Percentiles rank a stretch among this genome's conserved stretches.
Evolutionary conservation across 2,113 vertebrate genomes (phyloP).

Genomic region (Ornithorhynchus anatinus): DNA sequence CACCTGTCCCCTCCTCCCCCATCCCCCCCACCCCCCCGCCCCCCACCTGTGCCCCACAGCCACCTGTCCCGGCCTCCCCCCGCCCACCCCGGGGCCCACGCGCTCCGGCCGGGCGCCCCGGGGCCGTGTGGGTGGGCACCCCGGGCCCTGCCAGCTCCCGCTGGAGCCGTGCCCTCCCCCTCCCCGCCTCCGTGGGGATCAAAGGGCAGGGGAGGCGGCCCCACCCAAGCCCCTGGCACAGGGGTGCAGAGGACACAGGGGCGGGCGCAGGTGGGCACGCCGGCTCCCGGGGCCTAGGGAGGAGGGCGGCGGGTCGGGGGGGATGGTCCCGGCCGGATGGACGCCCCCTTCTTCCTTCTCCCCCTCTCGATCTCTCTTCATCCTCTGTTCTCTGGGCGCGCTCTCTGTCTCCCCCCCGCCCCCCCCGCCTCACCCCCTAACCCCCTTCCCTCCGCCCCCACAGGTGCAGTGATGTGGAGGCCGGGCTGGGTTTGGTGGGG

Average conservation of each 20-base stretch:
- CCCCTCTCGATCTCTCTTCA: neutral
- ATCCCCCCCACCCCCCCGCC: neutral
- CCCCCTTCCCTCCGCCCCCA: neutral
- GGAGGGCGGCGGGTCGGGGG: slow-evolving; percentile 53
- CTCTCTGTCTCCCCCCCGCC: neutral
- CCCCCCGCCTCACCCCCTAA: neutral
- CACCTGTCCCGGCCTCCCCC: slow-evolving; percentile 12
- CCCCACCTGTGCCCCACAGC: neutral
- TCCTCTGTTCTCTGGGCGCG: slow-evolving; percentile 10
- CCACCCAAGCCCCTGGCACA: slow-evolving; percentile 42
- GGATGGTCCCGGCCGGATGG: rapidly evolving
- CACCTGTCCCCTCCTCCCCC: neutral
- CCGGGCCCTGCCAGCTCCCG: slow-evolving; percentile 48
- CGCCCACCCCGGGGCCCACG: slow-evolving; percentile 48
- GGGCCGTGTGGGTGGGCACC: slow-evolving; percentile 42
- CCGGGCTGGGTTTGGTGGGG: no score
- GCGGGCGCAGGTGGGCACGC: slow-evolving; percentile 6
- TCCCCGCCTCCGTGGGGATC: slow-evolving; percentile 60
- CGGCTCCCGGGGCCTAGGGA: slow-evolving; percentile 40
- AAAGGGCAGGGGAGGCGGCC: slow-evolving; percentile 63
- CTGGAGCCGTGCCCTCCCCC: slow-evolving; percentile 53
- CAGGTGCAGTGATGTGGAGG: no score
- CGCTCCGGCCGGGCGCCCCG: slow-evolving; percentile 51
- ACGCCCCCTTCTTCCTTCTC: rapidly evolving
- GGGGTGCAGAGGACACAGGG: slow-evolving; percentile 21